These are phyloP conservation scores for Sciurus carolinensis DNA, from an alignment of 2,797 vertebrate genomes.

Conservation along the genomic window DNA sequence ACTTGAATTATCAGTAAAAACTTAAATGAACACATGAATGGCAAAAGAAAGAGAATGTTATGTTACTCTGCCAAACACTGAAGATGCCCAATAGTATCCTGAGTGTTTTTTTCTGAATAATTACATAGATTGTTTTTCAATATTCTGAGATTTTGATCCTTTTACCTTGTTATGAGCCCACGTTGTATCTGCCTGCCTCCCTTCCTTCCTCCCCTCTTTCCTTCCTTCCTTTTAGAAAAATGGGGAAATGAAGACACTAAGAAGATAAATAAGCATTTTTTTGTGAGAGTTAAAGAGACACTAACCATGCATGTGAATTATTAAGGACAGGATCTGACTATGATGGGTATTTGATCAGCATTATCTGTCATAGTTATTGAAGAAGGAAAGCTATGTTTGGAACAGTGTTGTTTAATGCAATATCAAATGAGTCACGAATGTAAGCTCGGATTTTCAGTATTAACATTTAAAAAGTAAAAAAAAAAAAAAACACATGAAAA, in stretches of 20 bases:
- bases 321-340: not conserved
- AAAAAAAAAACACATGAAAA: not conserved
- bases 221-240: not conserved
- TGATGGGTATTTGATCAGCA: not conserved
- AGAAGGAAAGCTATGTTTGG: not conserved
- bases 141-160: not conserved
- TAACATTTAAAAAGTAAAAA: not conserved
- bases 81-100: not conserved
- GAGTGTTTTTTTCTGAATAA: conserved; percentile 26
- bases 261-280: not conserved
- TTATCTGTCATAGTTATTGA: not conserved
- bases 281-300: not conserved
- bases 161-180: not conserved
- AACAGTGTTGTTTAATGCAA: not conserved
- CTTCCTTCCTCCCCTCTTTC: not conserved
- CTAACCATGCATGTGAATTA: not conserved
- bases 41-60: not conserved
- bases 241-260: not conserved
- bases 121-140: conserved; percentile 24
- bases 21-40: not conserved
- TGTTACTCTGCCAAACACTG: not conserved
- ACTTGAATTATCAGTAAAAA: not conserved
- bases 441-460: not conserved
- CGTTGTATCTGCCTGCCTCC: not conserved
- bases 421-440: not conserved